Evolutionary conservation across 2,113 vertebrate genomes (phyloP).

Genomic region (Cercocebus atys): DNA sequence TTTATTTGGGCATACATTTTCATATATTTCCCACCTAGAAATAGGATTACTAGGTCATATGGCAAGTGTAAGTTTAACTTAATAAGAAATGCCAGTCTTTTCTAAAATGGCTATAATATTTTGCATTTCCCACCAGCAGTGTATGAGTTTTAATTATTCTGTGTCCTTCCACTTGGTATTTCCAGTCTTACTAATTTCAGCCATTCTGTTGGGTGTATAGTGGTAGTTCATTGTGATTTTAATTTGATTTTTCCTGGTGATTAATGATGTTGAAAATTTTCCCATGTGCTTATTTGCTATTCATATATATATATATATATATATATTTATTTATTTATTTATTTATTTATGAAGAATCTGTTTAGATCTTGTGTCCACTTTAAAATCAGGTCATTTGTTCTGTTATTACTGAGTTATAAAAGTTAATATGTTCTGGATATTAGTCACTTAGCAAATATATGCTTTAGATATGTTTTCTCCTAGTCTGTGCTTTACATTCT

Average conservation of each 20-base stretch:
- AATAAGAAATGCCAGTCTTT: not conserved
- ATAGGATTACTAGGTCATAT: not conserved
- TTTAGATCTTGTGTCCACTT: constrained; percentile 39
- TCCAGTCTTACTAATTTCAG: constrained; percentile 40
- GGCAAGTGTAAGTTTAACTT: not conserved
- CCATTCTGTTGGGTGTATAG: not conserved
- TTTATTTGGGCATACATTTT: constrained; percentile 27
- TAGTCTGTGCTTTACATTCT: not conserved
- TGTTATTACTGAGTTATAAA: constrained; percentile 19
- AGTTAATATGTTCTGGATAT: not conserved
- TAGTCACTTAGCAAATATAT: not conserved
- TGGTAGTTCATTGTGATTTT: constrained; percentile 40
- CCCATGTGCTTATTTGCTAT: constrained; percentile 16
- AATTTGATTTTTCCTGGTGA: constrained; percentile 56
- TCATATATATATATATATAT: not conserved
- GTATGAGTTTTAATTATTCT: not conserved
- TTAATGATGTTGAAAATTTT: constrained; percentile 48
- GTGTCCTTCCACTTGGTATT: not conserved
- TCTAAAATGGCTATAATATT: not conserved
- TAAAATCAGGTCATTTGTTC: constrained; percentile 34
- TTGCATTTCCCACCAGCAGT: not conserved
- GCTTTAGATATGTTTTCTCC: not conserved
- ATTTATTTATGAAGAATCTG: not conserved
- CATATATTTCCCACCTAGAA: not conserved
- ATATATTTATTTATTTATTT: too few species aligned